Evolutionary conservation across 2,113 vertebrate genomes (phyloP).

Genomic region (Miniopterus natalensis): DNA sequence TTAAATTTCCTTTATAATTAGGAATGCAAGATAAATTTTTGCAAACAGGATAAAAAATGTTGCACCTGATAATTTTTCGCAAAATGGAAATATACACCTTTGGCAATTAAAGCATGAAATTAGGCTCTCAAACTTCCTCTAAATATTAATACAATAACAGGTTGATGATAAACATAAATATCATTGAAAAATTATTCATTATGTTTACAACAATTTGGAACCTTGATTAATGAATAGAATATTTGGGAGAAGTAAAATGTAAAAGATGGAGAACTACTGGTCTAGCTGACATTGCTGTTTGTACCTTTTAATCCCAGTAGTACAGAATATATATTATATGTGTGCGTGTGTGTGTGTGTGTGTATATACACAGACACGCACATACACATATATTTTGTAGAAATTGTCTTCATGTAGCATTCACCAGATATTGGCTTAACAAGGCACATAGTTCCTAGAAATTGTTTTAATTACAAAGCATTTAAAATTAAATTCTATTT

Average conservation of each 20-base stretch:
- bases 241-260: not conserved
- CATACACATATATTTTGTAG: not conserved
- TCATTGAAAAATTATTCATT: not conserved
- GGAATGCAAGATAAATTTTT: not conserved
- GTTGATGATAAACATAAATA: not conserved
- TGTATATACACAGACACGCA: not conserved
- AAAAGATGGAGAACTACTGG: not conserved
- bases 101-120: not conserved
- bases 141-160: not conserved
- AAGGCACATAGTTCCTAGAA: conserved; percentile 61
- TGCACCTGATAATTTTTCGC: not conserved
- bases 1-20: not conserved
- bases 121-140: not conserved
- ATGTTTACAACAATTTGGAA: not conserved
- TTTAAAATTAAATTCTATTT: conserved; percentile 35
- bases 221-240: not conserved
- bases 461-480: conserved; percentile 19
- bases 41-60: not conserved
- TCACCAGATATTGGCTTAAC: conserved; percentile 44
- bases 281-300: not conserved
- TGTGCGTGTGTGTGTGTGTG: too few species aligned
- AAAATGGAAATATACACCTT: not conserved
- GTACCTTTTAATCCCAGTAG: not conserved
- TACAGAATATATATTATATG: not conserved
- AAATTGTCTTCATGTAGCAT: not conserved